Percentiles rank a stretch among this genome's conserved stretches.
phyloP scores from a whole-genome alignment of 2,797 vertebrate genomes.

The Pseudochaenichthys georgianus region DNA sequence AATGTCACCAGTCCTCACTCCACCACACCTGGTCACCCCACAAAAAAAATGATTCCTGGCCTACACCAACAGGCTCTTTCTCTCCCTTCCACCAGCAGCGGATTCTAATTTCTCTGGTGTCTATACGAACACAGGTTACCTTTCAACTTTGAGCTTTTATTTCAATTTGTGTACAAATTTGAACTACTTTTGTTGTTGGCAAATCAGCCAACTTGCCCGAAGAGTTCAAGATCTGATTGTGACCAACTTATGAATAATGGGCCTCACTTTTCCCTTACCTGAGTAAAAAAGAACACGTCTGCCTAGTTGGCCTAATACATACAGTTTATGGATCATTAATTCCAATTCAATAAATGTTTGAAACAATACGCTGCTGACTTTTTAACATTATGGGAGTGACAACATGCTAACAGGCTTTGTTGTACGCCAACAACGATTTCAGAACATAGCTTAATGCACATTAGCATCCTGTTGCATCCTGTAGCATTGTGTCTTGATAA shows the following conservation, averaged over 20 bases:
- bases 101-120: background rate
- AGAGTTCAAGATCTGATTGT: background rate
- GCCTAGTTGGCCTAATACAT: too few relatives aligned
- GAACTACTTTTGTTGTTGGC: background rate
- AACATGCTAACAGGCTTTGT: too few relatives aligned
- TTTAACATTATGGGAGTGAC: too few relatives aligned
- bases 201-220: background rate
- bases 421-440: too few relatives aligned
- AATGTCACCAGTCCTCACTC: conserved; percentile 80
- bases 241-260: background rate
- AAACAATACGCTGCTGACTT: too few relatives aligned
- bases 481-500: too few relatives aligned
- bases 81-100: background rate
- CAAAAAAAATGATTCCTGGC: conserved; percentile 46
- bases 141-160: background rate
- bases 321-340: too few relatives aligned
- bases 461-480: too few relatives aligned
- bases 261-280: too few relatives aligned
- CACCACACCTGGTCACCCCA: conserved; percentile 44
- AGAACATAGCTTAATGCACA: too few relatives aligned
- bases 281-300: too few relatives aligned
- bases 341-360: too few relatives aligned
- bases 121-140: background rate
- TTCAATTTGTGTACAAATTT: background rate
- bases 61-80: conserved; percentile 14